Percentiles rank a stretch among this genome's conserved stretches.
Conservation (phyloP, 2,888 invertebrate species). For the Athalia cordata region DNA sequence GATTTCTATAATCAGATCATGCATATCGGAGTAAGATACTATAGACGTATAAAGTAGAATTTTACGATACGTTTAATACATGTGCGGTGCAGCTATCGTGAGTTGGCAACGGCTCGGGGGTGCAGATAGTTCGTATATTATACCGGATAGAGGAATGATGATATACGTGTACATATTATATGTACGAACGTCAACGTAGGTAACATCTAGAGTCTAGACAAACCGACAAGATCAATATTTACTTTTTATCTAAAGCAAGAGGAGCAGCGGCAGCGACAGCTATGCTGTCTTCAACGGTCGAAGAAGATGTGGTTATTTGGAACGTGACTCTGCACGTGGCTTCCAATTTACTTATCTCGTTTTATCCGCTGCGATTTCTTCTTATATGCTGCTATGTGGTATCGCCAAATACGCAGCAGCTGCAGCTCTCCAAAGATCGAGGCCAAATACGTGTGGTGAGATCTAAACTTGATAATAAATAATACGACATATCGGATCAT, state of each 20-base stretch:
- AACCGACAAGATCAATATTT: slow-evolving; percentile 37
- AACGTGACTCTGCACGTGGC: slow-evolving; percentile 5
- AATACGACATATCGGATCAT: too few species aligned
- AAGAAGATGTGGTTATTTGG: background rate
- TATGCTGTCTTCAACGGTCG: background rate
- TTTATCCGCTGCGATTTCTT: slow-evolving; percentile 22
- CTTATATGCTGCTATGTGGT: background rate
- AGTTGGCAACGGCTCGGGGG: too few species aligned
- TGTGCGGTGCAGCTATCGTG: too few species aligned
- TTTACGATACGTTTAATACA: too few species aligned
- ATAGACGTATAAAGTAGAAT: too few species aligned
- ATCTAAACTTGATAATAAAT: too few species aligned
- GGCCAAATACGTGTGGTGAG: too few species aligned
- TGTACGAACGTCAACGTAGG: slow-evolving; percentile 1
- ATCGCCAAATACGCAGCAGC: background rate
- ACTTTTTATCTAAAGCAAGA: slow-evolving; percentile 30
- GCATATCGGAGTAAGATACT: too few species aligned
- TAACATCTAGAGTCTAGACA: slow-evolving; percentile 27
- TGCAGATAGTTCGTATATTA: too few species aligned
- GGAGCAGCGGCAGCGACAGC: background rate
- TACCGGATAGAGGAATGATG: too few species aligned
- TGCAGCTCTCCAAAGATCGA: too few species aligned
- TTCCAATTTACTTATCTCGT: slow-evolving; percentile 35
- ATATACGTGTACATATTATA: background rate
- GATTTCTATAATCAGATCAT: too few species aligned